Percentiles rank a stretch among this genome's conserved stretches.
Conservation (phyloP, 1,140 invertebrate genomes). For the Sweltsa coloradensis region DNA sequence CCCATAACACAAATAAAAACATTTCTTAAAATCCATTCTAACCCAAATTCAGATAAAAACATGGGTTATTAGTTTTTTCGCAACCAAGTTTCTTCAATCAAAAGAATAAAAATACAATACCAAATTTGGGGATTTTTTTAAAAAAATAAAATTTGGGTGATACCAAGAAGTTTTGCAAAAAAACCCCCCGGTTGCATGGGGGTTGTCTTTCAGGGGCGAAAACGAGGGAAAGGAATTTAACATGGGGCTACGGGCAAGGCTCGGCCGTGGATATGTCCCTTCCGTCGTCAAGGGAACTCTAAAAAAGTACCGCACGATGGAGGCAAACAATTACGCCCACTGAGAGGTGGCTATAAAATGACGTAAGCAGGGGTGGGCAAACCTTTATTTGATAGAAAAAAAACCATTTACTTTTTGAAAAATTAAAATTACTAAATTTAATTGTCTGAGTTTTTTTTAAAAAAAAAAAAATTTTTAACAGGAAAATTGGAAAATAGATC, state of each 20-base stretch:
- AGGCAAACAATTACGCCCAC: constrained; percentile 88
- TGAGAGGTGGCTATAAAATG: constrained; percentile 90
- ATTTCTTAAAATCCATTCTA: neutral
- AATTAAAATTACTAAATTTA: too few relatives aligned
- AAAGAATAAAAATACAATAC: too few relatives aligned
- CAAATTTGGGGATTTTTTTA: too few relatives aligned
- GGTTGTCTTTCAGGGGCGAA: constrained; percentile 67
- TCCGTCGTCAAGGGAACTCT: constrained; percentile 89
- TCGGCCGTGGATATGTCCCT: constrained; percentile 97
- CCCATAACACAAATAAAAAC: neutral
- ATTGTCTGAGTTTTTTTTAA: too few relatives aligned
- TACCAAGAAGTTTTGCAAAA: neutral
- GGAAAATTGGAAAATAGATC: too few relatives aligned
- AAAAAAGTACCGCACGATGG: constrained; percentile 99
- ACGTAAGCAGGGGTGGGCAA: constrained; percentile 75
- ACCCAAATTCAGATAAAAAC: neutral
- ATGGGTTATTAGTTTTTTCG: neutral
- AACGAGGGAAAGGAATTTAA: constrained; percentile 97
- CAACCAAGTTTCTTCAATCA: neutral
- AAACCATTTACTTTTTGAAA: too few relatives aligned
- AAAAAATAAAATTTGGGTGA: too few relatives aligned
- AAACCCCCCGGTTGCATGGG: neutral
- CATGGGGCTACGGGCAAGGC: constrained; percentile 93
- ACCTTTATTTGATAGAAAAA: constrained; percentile 5
- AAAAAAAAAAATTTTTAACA: too few relatives aligned